Evolutionary conservation across 2,888 invertebrate species (phyloP).

Genomic region (Macaria notata): DNA sequence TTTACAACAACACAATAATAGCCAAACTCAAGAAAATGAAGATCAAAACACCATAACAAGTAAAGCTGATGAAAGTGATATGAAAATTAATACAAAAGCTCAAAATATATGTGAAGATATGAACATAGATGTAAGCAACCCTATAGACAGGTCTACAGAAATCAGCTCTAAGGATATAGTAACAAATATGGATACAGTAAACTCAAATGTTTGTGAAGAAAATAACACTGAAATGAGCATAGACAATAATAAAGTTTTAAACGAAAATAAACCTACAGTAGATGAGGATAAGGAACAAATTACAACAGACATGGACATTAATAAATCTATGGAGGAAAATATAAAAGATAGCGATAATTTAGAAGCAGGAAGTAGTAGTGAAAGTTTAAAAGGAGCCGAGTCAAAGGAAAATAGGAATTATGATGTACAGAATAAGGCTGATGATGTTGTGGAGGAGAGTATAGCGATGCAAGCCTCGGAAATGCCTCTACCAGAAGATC

Average conservation of each 20-base stretch:
- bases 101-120: slow-evolving; percentile 16
- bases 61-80: slow-evolving; percentile 18
- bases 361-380: not conserved
- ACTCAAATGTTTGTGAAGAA: slow-evolving; percentile 2
- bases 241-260: slow-evolving; percentile 1
- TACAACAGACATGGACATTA: slow-evolving; percentile 6
- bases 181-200: not conserved
- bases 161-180: not conserved
- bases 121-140: slow-evolving; percentile 15
- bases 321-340: not conserved
- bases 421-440: slow-evolving; percentile 36
- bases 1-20: slow-evolving; percentile 7
- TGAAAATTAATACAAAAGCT: not conserved
- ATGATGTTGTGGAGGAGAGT: slow-evolving; percentile 26
- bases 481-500: slow-evolving; percentile 43
- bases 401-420: slow-evolving; percentile 14
- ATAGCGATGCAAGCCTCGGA: slow-evolving; percentile 37
- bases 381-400: not conserved
- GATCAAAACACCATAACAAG: not conserved
- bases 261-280: not conserved
- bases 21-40: not conserved
- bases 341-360: not conserved
- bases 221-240: slow-evolving; percentile 4
- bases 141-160: slow-evolving; percentile 1
- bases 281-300: not conserved